Evolutionary conservation across 2,113 vertebrate genomes (phyloP).

Genomic region (Mobula hypostoma): DNA sequence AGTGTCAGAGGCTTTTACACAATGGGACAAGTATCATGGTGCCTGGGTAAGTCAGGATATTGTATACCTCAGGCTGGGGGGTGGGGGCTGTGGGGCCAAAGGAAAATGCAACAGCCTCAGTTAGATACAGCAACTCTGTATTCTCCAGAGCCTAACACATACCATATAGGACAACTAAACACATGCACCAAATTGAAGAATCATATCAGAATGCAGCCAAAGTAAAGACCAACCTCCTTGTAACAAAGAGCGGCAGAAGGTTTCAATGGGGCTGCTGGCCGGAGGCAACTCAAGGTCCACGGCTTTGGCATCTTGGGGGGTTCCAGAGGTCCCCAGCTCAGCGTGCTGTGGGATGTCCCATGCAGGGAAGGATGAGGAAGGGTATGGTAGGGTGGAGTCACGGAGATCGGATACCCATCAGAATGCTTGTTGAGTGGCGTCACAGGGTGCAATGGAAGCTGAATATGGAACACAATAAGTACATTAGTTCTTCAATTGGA

Average conservation of each 20-base stretch:
- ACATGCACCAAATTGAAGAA: neutral
- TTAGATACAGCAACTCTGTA: neutral
- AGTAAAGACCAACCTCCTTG: slow-evolving; percentile 75
- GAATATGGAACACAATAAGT: slow-evolving; percentile 39
- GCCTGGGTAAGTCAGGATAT: neutral
- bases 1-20: no score
- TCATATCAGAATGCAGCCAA: neutral
- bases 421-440: slow-evolving; percentile 87
- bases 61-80: no score
- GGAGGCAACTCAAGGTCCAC: slow-evolving; percentile 94
- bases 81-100: neutral
- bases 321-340: slow-evolving; percentile 94
- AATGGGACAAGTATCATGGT: neutral
- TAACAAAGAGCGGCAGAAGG: slow-evolving; percentile 96
- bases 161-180: neutral
- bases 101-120: neutral
- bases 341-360: slow-evolving; percentile 78
- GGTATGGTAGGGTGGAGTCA: slow-evolving; percentile 91
- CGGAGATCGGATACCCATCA: slow-evolving; percentile 76
- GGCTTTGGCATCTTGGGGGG: slow-evolving; percentile 94
- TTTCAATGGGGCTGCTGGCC: slow-evolving; percentile 81
- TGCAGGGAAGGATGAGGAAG: slow-evolving; percentile 92
- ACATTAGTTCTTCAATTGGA: neutral
- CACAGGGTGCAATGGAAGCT: slow-evolving; percentile 91
- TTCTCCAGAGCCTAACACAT: no score